A percentile compares a stretch with the other conserved stretches of the same genome.
Conservation (phyloP, 2,113 vertebrate species). For the Bothrops jararaca region DNA sequence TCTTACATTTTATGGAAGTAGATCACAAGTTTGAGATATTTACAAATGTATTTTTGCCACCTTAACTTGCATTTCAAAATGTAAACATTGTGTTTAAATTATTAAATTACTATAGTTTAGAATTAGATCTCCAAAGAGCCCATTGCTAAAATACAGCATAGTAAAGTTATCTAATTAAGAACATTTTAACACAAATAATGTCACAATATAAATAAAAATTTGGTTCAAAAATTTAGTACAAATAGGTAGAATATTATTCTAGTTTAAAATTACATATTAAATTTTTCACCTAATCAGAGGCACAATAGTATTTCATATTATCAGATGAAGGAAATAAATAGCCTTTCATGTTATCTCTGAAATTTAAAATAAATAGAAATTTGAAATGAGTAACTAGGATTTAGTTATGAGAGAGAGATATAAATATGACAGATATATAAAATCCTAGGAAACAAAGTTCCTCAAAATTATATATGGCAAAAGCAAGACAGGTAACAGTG, state of each 20-base stretch:
- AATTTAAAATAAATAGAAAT: not conserved
- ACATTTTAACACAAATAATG: not conserved
- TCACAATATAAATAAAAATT: not conserved
- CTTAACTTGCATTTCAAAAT: not conserved
- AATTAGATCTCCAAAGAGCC: not conserved
- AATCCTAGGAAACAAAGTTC: constrained; percentile 3
- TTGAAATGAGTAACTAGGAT: not conserved
- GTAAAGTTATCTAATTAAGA: not conserved
- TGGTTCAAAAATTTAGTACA: not conserved
- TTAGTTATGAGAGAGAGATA: not conserved
- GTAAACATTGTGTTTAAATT: not conserved
- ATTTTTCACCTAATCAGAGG: not conserved
- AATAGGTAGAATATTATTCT: not conserved
- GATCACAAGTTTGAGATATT: not conserved
- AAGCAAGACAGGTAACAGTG: not conserved
- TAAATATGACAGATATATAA: not conserved
- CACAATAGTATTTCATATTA: not conserved
- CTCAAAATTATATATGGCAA: not conserved
- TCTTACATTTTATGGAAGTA: not conserved
- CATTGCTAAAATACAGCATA: not conserved
- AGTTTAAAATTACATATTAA: not conserved
- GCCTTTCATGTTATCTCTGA: not conserved
- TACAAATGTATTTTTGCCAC: not conserved
- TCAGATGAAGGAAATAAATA: not conserved
- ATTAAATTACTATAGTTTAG: not conserved